phyloP scores from a whole-genome alignment of 1,140 invertebrate species.

The Dendrolimus kikuchii region DNA sequence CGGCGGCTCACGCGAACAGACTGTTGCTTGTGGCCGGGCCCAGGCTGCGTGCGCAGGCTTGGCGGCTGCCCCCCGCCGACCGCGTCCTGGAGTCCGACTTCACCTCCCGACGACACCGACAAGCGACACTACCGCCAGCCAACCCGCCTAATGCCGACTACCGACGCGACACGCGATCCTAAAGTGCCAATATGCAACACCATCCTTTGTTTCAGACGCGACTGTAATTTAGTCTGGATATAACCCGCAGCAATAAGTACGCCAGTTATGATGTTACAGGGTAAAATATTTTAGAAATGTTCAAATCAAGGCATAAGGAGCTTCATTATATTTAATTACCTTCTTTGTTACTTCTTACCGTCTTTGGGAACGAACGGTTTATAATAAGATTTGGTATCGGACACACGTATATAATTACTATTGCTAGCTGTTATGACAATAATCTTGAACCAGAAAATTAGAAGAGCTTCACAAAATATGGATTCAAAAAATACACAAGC shows the following conservation, averaged over 20 bases:
- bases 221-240: constrained; percentile 25
- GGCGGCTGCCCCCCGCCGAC: constrained; percentile 37
- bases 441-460: too few relatives aligned
- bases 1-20: constrained; percentile 57
- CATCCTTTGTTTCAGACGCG: constrained; percentile 33
- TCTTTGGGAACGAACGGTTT: too few relatives aligned
- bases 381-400: too few relatives aligned
- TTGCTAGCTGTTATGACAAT: too few relatives aligned
- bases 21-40: constrained; percentile 72
- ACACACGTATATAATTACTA: too few relatives aligned
- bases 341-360: too few relatives aligned
- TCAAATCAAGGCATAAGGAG: too few relatives aligned
- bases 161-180: constrained; percentile 28
- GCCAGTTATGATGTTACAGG: too few relatives aligned
- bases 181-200: neutral
- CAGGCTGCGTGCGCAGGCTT: constrained; percentile 73
- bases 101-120: constrained; percentile 12
- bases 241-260: constrained; percentile 1
- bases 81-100: constrained; percentile 15
- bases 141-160: constrained; percentile 25
- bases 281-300: too few relatives aligned
- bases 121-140: constrained; percentile 23
- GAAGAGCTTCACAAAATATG: too few relatives aligned
- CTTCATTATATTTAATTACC: too few relatives aligned
- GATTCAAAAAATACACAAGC: too few relatives aligned